Evolutionary conservation across 2,113 vertebrate species (phyloP).

Genomic region (Dasyornis broadbenti): DNA sequence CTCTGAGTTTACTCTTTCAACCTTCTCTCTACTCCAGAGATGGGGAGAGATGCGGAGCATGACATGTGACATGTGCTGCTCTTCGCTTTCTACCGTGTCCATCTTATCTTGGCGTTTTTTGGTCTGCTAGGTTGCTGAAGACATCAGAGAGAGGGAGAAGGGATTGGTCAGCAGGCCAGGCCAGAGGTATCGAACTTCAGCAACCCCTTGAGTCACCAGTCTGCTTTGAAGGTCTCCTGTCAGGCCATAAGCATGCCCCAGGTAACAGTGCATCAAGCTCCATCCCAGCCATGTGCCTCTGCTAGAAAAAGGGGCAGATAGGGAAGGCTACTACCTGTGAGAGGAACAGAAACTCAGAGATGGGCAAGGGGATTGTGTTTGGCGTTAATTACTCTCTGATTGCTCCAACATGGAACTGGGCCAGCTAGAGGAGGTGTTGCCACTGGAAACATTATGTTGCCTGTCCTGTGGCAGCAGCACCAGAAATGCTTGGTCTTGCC

Average conservation of each 20-base stretch:
- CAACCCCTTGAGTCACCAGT: neutral
- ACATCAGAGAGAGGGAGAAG: neutral
- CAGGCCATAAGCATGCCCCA: neutral
- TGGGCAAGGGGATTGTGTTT: neutral
- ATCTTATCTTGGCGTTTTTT: neutral
- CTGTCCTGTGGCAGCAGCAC: neutral
- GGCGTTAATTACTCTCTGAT: neutral
- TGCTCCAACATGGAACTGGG: neutral
- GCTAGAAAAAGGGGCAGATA: neutral
- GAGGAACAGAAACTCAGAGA: neutral
- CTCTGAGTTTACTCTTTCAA: neutral
- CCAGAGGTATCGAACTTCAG: neutral
- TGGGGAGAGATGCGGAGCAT: neutral
- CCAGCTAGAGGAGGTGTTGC: neutral
- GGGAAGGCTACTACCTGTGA: neutral
- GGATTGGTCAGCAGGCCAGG: fast-evolving
- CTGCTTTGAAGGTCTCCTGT: neutral
- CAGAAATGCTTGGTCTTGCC: neutral
- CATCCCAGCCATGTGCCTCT: neutral
- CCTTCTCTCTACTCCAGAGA: neutral
- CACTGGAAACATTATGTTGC: neutral
- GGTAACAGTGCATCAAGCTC: neutral
- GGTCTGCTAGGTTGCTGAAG: neutral
- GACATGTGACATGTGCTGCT: fast-evolving
- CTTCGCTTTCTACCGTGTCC: neutral